Conservation (phyloP, 2,113 vertebrate species). For the Ceratotherium simum region DNA sequence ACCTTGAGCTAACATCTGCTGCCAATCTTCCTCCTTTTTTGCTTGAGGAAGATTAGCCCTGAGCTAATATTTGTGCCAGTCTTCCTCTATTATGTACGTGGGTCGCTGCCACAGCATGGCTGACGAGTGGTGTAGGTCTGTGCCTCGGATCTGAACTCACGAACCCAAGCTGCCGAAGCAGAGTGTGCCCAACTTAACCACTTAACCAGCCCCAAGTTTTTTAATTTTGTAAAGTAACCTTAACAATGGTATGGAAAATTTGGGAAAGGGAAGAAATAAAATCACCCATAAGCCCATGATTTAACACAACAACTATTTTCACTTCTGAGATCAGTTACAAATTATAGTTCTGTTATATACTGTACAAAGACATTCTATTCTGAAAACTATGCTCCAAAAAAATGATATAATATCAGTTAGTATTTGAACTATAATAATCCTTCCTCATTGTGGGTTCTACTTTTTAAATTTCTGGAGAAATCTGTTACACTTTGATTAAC, state of each 20-base stretch:
- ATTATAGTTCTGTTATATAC: not conserved
- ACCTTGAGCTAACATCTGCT: too few species aligned
- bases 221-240: constrained; percentile 27
- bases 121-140: too few species aligned
- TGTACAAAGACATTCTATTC: not conserved
- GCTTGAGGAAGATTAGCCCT: too few species aligned
- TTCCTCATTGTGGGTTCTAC: not conserved
- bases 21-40: too few species aligned
- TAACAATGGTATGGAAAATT: not conserved
- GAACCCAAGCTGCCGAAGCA: too few species aligned
- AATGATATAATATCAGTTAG: not conserved
- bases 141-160: too few species aligned
- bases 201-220: not conserved
- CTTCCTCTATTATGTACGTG: too few species aligned
- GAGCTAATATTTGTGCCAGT: too few species aligned
- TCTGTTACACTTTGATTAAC: not conserved
- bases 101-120: too few species aligned
- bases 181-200: too few species aligned
- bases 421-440: not conserved
- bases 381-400: not conserved
- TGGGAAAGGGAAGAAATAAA: not conserved
- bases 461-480: constrained; percentile 36
- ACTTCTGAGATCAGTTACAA: constrained; percentile 41
- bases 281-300: not conserved
- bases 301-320: constrained; percentile 4